Percentiles rank a stretch among this genome's conserved stretches.
Conservation (phyloP, 1,140 invertebrate genomes). For the Gryon sp. region DNA sequence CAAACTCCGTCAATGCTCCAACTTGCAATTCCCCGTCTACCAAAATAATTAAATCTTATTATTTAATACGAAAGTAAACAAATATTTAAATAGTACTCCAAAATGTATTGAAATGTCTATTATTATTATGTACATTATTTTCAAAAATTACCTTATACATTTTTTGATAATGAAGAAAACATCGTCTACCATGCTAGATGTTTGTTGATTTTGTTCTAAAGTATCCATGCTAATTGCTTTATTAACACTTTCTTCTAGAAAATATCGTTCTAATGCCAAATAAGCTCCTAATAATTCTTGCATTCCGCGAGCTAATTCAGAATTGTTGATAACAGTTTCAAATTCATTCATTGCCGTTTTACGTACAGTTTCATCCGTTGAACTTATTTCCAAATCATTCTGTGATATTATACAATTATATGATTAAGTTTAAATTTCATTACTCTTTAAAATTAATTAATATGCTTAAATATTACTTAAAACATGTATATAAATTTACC, state of each 20-base stretch:
- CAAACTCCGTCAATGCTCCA: conserved; percentile 97
- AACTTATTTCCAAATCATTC: conserved; percentile 85
- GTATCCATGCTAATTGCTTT: conserved; percentile 95
- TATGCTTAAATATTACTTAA: conserved; percentile 3
- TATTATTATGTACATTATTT: no score
- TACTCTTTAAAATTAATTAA: conserved; percentile 9
- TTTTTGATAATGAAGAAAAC: conserved; percentile 99
- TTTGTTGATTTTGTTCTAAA: conserved; percentile 85
- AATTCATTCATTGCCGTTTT: conserved; percentile 81
- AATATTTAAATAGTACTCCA: no score
- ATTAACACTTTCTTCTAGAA: conserved; percentile 95
- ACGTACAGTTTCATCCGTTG: conserved; percentile 80
- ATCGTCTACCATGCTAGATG: conserved; percentile 97
- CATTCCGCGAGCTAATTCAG: conserved; percentile 89
- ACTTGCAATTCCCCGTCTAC: conserved; percentile 90
- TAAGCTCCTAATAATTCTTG: conserved; percentile 95
- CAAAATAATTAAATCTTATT: conserved; percentile 52
- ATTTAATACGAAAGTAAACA: no score
- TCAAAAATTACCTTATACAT: conserved; percentile 92
- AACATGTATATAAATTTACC: no score
- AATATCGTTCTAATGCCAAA: conserved; percentile 96
- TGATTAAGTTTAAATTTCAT: no score
- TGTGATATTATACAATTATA: conserved; percentile 76
- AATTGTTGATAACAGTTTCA: conserved; percentile 86
- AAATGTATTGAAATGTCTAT: no score